Evolutionary conservation across 2,888 invertebrate genomes (phyloP).

Genomic region (Beris chalybata): DNA sequence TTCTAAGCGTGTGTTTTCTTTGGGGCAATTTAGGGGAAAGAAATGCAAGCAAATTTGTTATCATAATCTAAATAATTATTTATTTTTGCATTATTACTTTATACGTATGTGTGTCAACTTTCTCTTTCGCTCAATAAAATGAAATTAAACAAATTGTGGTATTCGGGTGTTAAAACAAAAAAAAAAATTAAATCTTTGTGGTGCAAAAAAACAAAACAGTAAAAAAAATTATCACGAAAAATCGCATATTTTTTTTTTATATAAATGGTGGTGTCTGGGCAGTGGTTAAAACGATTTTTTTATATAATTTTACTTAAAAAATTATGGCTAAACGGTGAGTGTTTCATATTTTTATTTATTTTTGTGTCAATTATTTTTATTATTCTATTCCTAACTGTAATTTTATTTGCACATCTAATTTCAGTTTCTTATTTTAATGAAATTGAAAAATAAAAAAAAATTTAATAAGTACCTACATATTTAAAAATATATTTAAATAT

Average conservation of each 20-base stretch:
- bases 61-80: slow-evolving; percentile 23
- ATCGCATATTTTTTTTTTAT: slow-evolving; percentile 43
- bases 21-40: slow-evolving; percentile 2
- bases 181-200: slow-evolving; percentile 19
- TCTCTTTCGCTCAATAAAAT: slow-evolving; percentile 17
- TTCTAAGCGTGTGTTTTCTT: slow-evolving; percentile 8
- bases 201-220: slow-evolving; percentile 21
- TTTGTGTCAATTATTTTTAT: slow-evolving; percentile 15
- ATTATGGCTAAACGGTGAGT: slow-evolving; percentile 57
- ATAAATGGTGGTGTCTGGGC: slow-evolving; percentile 48
- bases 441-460: no score
- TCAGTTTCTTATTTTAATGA: not conserved
- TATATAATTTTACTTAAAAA: slow-evolving; percentile 38
- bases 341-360: slow-evolving; percentile 45
- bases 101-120: slow-evolving; percentile 24
- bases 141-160: slow-evolving; percentile 23
- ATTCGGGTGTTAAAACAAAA: slow-evolving; percentile 20
- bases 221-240: slow-evolving; percentile 14
- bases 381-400: slow-evolving; percentile 9
- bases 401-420: not conserved
- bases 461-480: no score
- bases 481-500: no score
- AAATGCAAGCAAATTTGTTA: slow-evolving; percentile 1
- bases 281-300: slow-evolving; percentile 50
- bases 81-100: slow-evolving; percentile 24